Evolutionary conservation across 2,797 vertebrate species (phyloP).

Genomic region (Spea hammondii): DNA sequence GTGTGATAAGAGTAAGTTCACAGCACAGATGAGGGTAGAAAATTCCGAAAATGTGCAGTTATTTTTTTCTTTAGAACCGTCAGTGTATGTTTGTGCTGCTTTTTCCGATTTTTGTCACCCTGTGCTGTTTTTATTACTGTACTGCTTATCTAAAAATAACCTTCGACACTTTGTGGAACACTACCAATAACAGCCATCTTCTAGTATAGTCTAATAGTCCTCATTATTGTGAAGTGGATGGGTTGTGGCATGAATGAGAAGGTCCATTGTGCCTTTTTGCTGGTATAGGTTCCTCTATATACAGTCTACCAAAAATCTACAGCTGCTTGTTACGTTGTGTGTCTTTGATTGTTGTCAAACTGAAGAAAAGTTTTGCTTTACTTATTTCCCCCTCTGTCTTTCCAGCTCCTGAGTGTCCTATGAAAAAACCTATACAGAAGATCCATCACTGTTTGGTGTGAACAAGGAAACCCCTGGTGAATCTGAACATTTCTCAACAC

Average conservation of each 20-base stretch:
- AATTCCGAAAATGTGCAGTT: slow-evolving; percentile 17
- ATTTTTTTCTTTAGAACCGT: neutral
- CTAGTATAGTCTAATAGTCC: too few relatives aligned
- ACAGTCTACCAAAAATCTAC: too few relatives aligned
- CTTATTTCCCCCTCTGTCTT: slow-evolving; percentile 1
- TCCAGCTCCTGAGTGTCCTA: slow-evolving; percentile 57
- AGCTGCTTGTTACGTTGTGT: too few relatives aligned
- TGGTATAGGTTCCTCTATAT: too few relatives aligned
- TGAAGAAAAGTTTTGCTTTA: neutral
- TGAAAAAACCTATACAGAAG: slow-evolving; percentile 54
- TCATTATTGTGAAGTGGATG: too few relatives aligned
- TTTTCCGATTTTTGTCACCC: slow-evolving; percentile 28
- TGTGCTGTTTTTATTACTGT: slow-evolving; percentile 42
- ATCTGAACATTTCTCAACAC: neutral
- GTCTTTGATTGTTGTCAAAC: too few relatives aligned
- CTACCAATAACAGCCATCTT: too few relatives aligned
- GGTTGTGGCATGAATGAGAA: too few relatives aligned
- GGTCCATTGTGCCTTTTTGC: too few relatives aligned
- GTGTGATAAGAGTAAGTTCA: slow-evolving; percentile 71
- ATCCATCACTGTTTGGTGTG: slow-evolving; percentile 49
- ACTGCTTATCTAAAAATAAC: neutral
- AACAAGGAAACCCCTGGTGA: slow-evolving; percentile 31
- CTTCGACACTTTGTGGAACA: neutral
- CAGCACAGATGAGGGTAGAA: slow-evolving; percentile 52
- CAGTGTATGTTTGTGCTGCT: neutral